These are phyloP conservation scores for Cyprinodon brontotheroides DNA, from an alignment of 2,113 vertebrate genomes.

Conservation along the genomic window DNA sequence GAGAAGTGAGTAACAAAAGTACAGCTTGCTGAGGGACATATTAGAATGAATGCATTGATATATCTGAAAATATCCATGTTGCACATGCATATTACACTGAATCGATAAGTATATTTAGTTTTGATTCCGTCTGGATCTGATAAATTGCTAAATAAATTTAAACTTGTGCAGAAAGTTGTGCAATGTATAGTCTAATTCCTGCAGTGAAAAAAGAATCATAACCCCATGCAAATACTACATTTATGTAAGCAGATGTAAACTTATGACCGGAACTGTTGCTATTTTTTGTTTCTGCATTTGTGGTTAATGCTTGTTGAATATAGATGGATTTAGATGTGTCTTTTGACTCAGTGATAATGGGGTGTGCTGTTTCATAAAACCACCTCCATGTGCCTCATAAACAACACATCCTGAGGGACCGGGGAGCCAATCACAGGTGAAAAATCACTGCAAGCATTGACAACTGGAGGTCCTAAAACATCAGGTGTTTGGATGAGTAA, in stretches of 20 bases:
- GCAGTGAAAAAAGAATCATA: background rate
- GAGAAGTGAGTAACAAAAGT: too few relatives aligned
- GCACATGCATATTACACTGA: too few relatives aligned
- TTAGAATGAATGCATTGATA: too few relatives aligned
- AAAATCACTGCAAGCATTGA: conserved; percentile 65
- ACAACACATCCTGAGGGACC: conserved; percentile 63
- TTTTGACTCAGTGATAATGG: conserved; percentile 24
- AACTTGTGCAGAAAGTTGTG: too few relatives aligned
- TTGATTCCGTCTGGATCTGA: too few relatives aligned
- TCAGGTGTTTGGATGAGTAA: conserved; percentile 65
- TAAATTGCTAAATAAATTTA: too few relatives aligned
- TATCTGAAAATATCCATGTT: too few relatives aligned
- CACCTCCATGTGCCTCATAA: conserved; percentile 55
- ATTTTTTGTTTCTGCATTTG: background rate
- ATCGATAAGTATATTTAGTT: too few relatives aligned
- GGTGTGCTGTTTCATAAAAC: conserved; percentile 47
- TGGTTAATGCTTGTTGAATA: conserved; percentile 7
- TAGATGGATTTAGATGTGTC: conserved; percentile 13
- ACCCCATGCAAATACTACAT: background rate
- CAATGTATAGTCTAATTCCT: too few relatives aligned
- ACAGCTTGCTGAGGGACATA: too few relatives aligned
- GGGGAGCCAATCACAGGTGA: conserved; percentile 71
- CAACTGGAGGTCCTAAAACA: conserved; percentile 52
- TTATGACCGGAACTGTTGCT: background rate
- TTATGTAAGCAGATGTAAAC: background rate